Evolutionary conservation across 2,113 vertebrate genomes (phyloP), one percentile per base, ranked within the genome.

Genomic region (Chionomys nivalis): DNA sequence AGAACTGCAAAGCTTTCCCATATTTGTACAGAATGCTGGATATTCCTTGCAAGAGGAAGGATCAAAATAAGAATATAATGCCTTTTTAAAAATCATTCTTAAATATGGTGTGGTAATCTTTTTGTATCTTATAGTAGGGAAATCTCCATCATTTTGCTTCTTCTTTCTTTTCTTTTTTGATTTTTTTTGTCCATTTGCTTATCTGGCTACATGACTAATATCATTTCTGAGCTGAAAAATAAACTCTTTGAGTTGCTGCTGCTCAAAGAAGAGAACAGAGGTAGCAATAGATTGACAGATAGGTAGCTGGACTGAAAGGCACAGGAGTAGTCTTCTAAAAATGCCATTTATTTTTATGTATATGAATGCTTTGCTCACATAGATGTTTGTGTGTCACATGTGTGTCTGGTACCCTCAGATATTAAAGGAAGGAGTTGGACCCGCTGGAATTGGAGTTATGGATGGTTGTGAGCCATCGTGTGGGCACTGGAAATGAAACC

Each of bases 21-120:
- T 58, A 8, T 94, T 89, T 88, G 2, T 73, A 58, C 28, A 92
- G 58, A 94, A 47, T 31, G 70, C 83, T 86, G 68, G 47, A 85
- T 89, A 17, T 63, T 93, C 52, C 89, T 87, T 88, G 61, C 1
- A 61, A 93, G 6, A 17, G 23, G 13, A 77, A 87, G 92, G 58
- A 55, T 89, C 24, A 19, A 82, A 68, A 86, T 94, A 63, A 66
- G 8, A 94, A 94, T 72, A 24, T 82, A 86, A 94, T 93, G 28
- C 3, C 4, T 47, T 47, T 47, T 70, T 94, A 3, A 52, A 52
- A 52, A 75, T 89, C 44, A 92, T 66, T 83, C 76, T 75, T 73
- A 76, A 88, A 81, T 83, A 78, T n/a, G 26, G 26, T 70, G 11
- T 68, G 47, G 44, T 47, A 92, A 33, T 55, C 10, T 1, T 90